Conservation (phyloP, 2,113 vertebrate species). For the Sceloporus undulatus region DNA sequence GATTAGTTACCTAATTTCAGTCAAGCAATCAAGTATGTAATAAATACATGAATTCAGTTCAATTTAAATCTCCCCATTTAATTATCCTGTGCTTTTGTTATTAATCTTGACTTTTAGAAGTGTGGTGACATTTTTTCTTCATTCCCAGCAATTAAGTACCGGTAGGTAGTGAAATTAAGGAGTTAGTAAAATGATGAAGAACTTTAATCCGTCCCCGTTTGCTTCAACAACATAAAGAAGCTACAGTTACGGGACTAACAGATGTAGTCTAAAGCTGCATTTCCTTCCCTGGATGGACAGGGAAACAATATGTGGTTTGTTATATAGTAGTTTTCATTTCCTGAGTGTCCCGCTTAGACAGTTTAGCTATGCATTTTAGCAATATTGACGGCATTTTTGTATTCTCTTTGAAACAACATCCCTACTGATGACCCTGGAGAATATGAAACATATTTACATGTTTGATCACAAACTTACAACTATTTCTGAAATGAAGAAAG, state of each 20-base stretch:
- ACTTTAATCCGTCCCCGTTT: conserved; percentile 37
- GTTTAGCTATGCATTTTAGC: conserved; percentile 2
- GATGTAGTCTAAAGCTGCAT: not conserved
- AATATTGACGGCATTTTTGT: not conserved
- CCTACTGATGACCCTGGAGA: too few species aligned
- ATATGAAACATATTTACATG: too few species aligned
- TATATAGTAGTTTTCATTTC: too few species aligned
- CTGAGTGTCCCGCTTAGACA: conserved; percentile 6
- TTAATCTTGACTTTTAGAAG: conserved; percentile 63
- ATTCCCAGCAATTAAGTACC: not conserved
- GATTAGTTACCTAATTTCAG: conserved; percentile 76
- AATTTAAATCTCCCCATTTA: conserved; percentile 69
- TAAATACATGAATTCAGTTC: conserved; percentile 69
- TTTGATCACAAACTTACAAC: too few species aligned
- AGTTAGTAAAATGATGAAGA: conserved; percentile 60
- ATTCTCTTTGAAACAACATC: too few species aligned
- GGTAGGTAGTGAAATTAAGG: conserved; percentile 40
- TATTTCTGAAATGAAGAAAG: too few species aligned
- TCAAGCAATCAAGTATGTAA: conserved; percentile 61
- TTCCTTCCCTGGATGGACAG: conserved; percentile 33
- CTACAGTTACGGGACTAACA: not conserved
- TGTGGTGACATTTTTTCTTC: conserved; percentile 39
- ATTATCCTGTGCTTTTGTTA: conserved; percentile 71
- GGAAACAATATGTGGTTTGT: too few species aligned
- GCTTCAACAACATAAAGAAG: conserved; percentile 60